phyloP scores from a whole-genome alignment of 2,888 invertebrate species.

The Thecophora atra region DNA sequence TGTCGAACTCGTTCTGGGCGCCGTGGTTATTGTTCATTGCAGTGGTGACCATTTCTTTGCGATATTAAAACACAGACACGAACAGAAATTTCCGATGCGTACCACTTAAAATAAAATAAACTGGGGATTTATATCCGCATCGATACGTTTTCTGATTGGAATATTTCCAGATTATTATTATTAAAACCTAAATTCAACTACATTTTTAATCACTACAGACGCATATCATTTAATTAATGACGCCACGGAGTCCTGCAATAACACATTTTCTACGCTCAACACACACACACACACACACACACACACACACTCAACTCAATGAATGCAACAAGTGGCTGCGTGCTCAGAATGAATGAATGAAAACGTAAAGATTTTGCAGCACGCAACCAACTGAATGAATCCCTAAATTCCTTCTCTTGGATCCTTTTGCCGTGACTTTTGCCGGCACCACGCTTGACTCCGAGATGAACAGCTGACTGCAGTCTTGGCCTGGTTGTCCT shows the following conservation, averaged over 20 bases:
- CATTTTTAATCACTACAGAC: no score
- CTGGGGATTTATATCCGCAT: not conserved
- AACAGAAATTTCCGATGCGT: not conserved
- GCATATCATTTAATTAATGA: no score
- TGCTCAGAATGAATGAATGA: conserved; percentile 45
- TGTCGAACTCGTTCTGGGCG: conserved; percentile 60
- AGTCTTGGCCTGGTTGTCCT: conserved; percentile 14
- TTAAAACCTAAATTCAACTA: no score
- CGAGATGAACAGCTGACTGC: conserved; percentile 29
- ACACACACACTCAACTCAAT: not conserved
- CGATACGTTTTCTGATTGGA: no score
- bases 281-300: not conserved
- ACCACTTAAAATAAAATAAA: not conserved
- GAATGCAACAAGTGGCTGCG: conserved; percentile 59
- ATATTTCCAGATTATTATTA: no score
- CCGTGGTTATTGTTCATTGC: conserved; percentile 53
- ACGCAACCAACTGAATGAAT: not conserved
- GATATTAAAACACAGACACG: not conserved
- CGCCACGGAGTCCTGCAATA: no score
- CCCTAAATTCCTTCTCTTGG: no score
- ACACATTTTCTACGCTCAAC: no score
- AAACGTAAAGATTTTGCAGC: not conserved
- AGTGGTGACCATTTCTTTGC: conserved; percentile 51
- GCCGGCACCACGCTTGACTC: not conserved
- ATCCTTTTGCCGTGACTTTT: no score